Conservation (phyloP, 1,140 invertebrate genomes). For the Orchesella cincta region DNA sequence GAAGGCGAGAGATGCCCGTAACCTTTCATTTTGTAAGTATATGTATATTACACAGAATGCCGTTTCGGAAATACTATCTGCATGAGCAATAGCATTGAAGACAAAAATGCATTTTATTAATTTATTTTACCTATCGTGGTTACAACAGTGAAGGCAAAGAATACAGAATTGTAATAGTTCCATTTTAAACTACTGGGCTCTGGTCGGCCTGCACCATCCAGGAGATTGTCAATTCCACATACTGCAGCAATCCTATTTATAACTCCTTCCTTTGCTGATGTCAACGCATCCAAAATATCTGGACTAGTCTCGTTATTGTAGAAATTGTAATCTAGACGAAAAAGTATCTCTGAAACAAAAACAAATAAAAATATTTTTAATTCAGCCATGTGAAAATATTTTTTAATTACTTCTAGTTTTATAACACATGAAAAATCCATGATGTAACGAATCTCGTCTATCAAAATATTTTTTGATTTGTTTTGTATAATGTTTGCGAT, state of each 20-base stretch:
- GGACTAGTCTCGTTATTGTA: conserved; percentile 44
- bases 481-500: too few relatives aligned
- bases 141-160: conserved; percentile 91
- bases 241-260: conserved; percentile 42
- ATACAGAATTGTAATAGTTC: conserved; percentile 91
- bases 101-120: neutral
- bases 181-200: conserved; percentile 61
- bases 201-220: neutral
- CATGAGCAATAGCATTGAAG: too few relatives aligned
- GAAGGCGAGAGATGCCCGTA: conserved; percentile 87
- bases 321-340: conserved; percentile 46
- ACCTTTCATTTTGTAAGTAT: conserved; percentile 69
- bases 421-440: too few relatives aligned
- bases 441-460: too few relatives aligned
- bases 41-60: too few relatives aligned
- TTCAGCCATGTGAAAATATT: too few relatives aligned
- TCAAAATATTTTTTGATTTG: too few relatives aligned
- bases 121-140: conserved; percentile 81
- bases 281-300: conserved; percentile 44
- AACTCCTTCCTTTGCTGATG: conserved; percentile 47
- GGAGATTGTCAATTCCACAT: conserved; percentile 41
- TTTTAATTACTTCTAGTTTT: too few relatives aligned
- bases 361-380: too few relatives aligned
- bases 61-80: neutral
- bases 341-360: conserved; percentile 41